These are phyloP conservation scores for Raja brachyura DNA, from an alignment of 2,113 vertebrate species.

Conservation along the genomic window DNA sequence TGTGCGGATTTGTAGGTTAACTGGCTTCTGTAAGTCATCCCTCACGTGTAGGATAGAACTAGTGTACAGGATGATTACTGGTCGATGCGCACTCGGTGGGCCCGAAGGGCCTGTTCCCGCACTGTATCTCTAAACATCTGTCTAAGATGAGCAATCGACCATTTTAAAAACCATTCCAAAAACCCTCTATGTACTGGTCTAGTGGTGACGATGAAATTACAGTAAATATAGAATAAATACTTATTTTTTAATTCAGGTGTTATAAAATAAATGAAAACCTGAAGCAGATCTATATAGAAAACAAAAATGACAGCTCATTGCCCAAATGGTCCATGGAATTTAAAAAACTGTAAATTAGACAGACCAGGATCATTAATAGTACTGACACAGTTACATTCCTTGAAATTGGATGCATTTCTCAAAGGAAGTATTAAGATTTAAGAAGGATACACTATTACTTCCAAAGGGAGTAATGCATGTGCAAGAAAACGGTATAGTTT, in stretches of 20 bases:
- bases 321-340: constrained; percentile 31
- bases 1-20: no score
- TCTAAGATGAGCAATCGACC: not conserved
- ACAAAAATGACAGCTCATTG: constrained; percentile 33
- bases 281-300: constrained; percentile 19
- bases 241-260: constrained; percentile 1
- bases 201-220: not conserved
- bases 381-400: constrained; percentile 37
- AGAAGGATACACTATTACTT: constrained; percentile 37
- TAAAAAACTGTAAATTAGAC: constrained; percentile 29
- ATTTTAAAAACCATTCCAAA: not conserved
- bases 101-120: no score
- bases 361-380: constrained; percentile 38
- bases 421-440: constrained; percentile 38
- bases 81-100: no score
- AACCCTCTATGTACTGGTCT: not conserved
- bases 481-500: constrained; percentile 19
- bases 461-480: constrained; percentile 35
- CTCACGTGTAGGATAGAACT: no score
- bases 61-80: no score
- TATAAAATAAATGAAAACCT: not conserved
- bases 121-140: not conserved
- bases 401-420: constrained; percentile 38
- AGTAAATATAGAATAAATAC: not conserved
- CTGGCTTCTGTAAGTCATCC: no score